These are phyloP conservation scores for Pammene fasciana DNA, from an alignment of 2,888 invertebrate species.

Conservation along the genomic window DNA sequence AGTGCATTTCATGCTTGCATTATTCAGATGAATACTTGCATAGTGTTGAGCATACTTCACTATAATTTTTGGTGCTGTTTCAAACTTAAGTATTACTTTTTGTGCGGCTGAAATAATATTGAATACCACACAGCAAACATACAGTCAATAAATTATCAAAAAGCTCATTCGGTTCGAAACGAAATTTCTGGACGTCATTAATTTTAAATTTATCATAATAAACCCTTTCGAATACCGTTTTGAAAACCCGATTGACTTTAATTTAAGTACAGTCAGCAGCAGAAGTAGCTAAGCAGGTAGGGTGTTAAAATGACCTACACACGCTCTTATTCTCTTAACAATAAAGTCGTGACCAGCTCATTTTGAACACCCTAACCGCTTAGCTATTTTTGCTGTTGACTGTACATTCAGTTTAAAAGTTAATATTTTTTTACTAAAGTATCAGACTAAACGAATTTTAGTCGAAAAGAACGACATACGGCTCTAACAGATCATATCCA, in stretches of 20 bases:
- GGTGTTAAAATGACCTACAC: no score
- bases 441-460: constrained; percentile 4
- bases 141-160: neutral
- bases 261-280: no score
- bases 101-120: constrained; percentile 9
- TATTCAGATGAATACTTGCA: constrained; percentile 43
- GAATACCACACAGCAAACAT: neutral
- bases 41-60: constrained; percentile 31
- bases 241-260: no score
- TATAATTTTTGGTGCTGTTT: constrained; percentile 36
- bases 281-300: no score
- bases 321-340: no score
- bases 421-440: neutral
- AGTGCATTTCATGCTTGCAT: constrained; percentile 69
- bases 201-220: neutral
- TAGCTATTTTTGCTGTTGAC: no score
- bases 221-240: neutral
- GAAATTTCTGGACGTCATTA: neutral
- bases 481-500: neutral
- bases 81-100: constrained; percentile 3
- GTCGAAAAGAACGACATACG: constrained; percentile 4
- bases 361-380: no score
- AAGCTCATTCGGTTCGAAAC: neutral
- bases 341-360: no score
- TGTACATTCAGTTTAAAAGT: neutral